Conservation (phyloP, 2,113 vertebrate genomes). For the Pelodiscus sinensis region DNA sequence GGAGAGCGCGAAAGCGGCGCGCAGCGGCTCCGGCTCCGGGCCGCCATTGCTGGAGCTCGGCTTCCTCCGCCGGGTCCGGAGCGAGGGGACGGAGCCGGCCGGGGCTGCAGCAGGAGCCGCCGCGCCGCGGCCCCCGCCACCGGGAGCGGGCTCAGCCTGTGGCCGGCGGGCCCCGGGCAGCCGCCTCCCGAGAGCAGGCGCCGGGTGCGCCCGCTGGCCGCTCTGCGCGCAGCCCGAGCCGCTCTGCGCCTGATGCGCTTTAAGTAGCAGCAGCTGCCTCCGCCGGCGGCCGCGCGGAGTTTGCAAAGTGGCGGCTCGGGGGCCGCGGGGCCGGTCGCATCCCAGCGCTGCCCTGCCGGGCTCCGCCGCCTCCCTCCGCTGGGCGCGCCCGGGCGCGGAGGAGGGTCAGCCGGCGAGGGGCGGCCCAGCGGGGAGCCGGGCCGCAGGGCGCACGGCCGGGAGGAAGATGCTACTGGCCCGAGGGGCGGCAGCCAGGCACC, state of each 20-base stretch:
- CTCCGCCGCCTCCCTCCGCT: too few relatives aligned
- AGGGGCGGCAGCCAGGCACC: background rate
- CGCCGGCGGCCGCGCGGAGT: slow-evolving; percentile 41
- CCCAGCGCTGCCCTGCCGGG: background rate
- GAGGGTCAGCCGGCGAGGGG: background rate
- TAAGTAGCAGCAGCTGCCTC: slow-evolving; percentile 16
- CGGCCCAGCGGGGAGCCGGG: background rate
- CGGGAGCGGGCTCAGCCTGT: background rate
- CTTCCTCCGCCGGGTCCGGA: background rate
- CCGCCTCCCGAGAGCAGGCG: background rate
- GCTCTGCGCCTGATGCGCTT: background rate
- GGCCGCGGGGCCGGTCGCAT: background rate
- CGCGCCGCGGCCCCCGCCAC: background rate
- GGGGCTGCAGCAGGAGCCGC: background rate
- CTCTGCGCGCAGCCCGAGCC: too few relatives aligned
- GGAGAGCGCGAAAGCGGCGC: slow-evolving; percentile 32
- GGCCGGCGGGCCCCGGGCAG: background rate
- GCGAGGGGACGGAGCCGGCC: background rate
- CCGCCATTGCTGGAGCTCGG: slow-evolving; percentile 64
- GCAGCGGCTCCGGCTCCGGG: background rate
- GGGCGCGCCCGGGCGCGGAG: background rate
- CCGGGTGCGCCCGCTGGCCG: background rate
- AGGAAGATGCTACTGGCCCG: background rate
- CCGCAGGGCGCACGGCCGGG: background rate
- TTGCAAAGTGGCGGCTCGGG: slow-evolving; percentile 58